These are phyloP conservation scores for Aythya baeri DNA, from an alignment of 2,113 vertebrate species.

Conservation along the genomic window DNA sequence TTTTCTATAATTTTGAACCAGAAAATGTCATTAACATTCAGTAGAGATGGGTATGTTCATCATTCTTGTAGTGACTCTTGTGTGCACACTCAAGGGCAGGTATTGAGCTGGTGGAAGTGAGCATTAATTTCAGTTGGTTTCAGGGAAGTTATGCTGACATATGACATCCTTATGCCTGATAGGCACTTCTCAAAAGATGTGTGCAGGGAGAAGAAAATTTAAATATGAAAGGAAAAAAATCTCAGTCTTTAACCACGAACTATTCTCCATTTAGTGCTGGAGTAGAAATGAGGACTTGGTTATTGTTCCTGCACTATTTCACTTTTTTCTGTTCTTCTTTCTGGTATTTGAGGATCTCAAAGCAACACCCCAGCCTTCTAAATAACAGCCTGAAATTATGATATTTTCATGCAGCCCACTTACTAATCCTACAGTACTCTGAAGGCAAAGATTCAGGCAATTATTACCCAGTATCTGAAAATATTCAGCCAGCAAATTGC, in stretches of 20 bases:
- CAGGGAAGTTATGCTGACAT: background rate
- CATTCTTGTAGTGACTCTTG: background rate
- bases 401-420: conserved; percentile 5
- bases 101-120: background rate
- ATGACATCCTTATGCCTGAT: background rate
- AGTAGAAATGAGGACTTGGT: background rate
- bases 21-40: background rate
- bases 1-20: background rate
- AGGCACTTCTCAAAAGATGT: background rate
- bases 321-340: background rate
- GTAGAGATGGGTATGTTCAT: background rate
- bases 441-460: conserved; percentile 37
- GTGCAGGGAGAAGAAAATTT: background rate
- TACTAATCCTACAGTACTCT: background rate
- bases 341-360: background rate
- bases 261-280: background rate
- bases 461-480: conserved; percentile 33
- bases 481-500: conserved; percentile 50
- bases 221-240: background rate
- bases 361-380: background rate
- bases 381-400: background rate
- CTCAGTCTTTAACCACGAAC: background rate
- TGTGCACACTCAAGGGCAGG: conserved; percentile 3
- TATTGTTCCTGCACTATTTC: background rate
- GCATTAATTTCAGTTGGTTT: background rate